Conservation (phyloP, 2,113 vertebrate species). For the Cettia cetti region DNA sequence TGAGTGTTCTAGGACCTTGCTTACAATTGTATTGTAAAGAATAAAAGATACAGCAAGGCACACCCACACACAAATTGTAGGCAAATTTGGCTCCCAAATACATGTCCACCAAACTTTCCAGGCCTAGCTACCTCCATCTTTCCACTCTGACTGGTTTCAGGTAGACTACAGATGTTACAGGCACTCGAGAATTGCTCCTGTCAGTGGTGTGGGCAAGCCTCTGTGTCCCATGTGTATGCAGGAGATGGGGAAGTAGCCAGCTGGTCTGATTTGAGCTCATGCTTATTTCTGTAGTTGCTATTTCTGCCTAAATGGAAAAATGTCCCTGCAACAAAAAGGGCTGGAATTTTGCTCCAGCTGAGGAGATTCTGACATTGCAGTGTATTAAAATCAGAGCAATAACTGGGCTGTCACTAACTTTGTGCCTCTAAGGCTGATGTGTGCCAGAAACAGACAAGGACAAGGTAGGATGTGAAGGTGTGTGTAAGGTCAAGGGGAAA, state of each 20-base stretch:
- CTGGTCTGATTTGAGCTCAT: neutral
- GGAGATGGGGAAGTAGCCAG: neutral
- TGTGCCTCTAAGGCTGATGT: neutral
- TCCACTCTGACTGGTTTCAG: neutral
- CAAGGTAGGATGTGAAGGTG: neutral
- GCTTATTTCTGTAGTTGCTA: neutral
- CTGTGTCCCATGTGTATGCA: neutral
- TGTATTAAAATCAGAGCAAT: neutral
- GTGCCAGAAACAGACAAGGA: neutral
- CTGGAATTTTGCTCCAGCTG: neutral
- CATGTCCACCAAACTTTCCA: neutral
- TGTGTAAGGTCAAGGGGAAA: neutral
- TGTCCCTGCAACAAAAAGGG: neutral
- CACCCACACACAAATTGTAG: neutral
- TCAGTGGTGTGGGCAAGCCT: neutral
- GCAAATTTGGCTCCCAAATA: neutral
- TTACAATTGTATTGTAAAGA: neutral
- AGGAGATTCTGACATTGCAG: neutral
- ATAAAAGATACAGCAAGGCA: neutral
- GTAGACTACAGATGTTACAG: neutral
- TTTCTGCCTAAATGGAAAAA: neutral
- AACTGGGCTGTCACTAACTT: neutral
- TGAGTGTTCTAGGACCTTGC: neutral
- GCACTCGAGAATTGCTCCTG: rapidly evolving
- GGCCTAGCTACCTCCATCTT: neutral